Evolutionary conservation across 1,140 invertebrate species (phyloP).

Genomic region (Scaptodrosophila lebanonensis): DNA sequence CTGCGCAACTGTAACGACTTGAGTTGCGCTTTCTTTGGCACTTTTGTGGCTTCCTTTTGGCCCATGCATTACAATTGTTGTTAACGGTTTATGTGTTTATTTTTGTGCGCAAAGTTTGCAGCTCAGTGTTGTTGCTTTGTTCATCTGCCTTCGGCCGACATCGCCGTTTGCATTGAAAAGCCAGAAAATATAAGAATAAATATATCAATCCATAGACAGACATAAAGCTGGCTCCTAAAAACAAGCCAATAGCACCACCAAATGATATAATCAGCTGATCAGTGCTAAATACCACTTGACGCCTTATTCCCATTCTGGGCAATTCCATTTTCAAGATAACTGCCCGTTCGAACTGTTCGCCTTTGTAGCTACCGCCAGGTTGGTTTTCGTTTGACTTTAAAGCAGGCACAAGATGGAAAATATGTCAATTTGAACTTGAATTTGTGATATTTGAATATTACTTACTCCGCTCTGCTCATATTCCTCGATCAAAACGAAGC

Average conservation of each 20-base stretch:
- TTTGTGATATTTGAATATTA: not conserved
- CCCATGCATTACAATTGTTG: conserved; percentile 18
- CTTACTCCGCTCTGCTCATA: conserved; percentile 37
- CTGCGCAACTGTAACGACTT: not conserved
- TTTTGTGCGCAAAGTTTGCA: conserved; percentile 29
- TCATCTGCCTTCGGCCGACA: not conserved
- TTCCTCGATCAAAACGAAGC: conserved; percentile 38
- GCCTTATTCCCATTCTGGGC: conserved; percentile 64
- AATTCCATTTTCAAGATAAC: conserved; percentile 50
- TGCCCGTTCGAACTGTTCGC: conserved; percentile 52
- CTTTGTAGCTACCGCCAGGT: no score
- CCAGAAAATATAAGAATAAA: conserved; percentile 34
- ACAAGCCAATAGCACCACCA: conserved; percentile 66
- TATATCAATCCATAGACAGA: conserved; percentile 54
- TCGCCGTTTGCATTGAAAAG: conserved; percentile 32
- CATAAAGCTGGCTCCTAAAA: conserved; percentile 73
- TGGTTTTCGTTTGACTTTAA: conserved; percentile 27
- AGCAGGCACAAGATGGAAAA: not conserved
- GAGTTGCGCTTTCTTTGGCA: conserved; percentile 49
- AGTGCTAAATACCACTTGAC: conserved; percentile 64
- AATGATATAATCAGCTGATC: conserved; percentile 71
- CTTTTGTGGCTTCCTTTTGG: conserved; percentile 44
- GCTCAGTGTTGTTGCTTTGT: conserved; percentile 10
- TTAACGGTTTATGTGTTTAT: conserved; percentile 5
- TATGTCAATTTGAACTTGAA: not conserved